Base-by-base conservation (phyloP, 1,140 invertebrate species). In the Philotrypesis tridentata region DNA sequence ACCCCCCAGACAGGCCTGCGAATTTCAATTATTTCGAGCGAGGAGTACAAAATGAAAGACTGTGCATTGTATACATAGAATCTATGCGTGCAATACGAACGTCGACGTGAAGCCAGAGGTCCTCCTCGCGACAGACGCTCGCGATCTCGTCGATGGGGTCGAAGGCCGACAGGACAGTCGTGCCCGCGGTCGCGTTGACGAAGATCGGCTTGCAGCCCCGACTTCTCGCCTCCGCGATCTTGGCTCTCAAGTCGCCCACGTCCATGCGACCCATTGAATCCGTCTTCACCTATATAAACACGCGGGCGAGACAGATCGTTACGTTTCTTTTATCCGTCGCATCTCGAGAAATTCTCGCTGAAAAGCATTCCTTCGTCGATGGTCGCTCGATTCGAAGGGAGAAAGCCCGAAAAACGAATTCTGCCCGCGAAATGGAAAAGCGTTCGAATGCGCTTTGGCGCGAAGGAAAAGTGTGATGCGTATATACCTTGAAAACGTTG, bases 81-180 rank as follows among this genome's bases (percentile, higher is more conserved):
- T n/a, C 40, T 12, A 75, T 25, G 25, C 48, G 31, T 74, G 33
- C 67, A 83, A 68, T 86, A 91, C 94, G 92, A 88, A 95, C 95
- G 92, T 98, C 97, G 81, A 97, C 95, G 90, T 98, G 97, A 86
- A 98, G 91, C 97, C 97, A 98, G 9, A 98, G 86, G 85, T 92
- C 87, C 87, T 95, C 91, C 25, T 93, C 91, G 21, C 91, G 83
- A 75, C 95, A 95, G 23, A 96, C 87, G 79, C 95, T 93, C 14
- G 97, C 94, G 37, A 98, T 94, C 40, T 94, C 92, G 1, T 93
- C 89, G 6, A 98, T 87, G 5, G 97, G 95, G 90, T 98, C 97
- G 86, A 96, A 97, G 0, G 97, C 95, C 0, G 96, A 96, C n/a
- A 96, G 86, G 0, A 96, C 95, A 0, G 95, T 96, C 1, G 95